A percentile compares a stretch with the other conserved stretches of the same genome.
phyloP scores from a whole-genome alignment of 1,140 invertebrate genomes.

The Dufourea novaeangliae region DNA sequence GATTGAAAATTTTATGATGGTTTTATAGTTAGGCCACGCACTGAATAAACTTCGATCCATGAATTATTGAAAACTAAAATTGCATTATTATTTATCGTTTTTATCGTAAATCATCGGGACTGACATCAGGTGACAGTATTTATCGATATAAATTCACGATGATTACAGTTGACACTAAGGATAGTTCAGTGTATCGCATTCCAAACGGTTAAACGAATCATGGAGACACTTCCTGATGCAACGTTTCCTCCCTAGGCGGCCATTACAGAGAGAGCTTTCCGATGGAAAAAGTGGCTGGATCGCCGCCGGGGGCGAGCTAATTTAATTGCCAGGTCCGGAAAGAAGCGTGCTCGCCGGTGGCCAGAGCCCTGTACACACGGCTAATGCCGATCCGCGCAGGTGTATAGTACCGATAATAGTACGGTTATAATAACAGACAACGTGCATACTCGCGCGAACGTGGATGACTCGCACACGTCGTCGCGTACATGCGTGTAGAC shows the following conservation, averaged over 20 bases:
- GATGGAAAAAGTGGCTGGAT: constrained; percentile 49
- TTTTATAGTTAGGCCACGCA: no score
- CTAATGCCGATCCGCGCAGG: constrained; percentile 36
- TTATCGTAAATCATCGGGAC: no score
- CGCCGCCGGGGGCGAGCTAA: constrained; percentile 58
- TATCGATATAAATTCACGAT: no score
- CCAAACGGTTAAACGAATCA: neutral
- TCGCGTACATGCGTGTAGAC: constrained; percentile 7
- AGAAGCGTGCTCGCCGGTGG: constrained; percentile 42
- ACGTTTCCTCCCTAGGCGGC: neutral
- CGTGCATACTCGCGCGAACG: constrained; percentile 11
- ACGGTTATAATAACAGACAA: constrained; percentile 71
- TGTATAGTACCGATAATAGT: constrained; percentile 66
- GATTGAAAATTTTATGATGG: no score
- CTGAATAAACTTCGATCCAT: no score
- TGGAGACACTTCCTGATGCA: neutral
- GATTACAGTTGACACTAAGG: neutral
- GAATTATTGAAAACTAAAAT: no score
- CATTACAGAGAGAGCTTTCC: constrained; percentile 34
- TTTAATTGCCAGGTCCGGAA: constrained; percentile 62
- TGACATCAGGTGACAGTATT: no score
- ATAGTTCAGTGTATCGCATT: neutral
- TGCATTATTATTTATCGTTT: no score
- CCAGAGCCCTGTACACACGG: constrained; percentile 19
- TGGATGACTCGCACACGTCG: constrained; percentile 35